phyloP scores from a whole-genome alignment of 2,797 vertebrate genomes.

The Lindbergichthys nudifrons region DNA sequence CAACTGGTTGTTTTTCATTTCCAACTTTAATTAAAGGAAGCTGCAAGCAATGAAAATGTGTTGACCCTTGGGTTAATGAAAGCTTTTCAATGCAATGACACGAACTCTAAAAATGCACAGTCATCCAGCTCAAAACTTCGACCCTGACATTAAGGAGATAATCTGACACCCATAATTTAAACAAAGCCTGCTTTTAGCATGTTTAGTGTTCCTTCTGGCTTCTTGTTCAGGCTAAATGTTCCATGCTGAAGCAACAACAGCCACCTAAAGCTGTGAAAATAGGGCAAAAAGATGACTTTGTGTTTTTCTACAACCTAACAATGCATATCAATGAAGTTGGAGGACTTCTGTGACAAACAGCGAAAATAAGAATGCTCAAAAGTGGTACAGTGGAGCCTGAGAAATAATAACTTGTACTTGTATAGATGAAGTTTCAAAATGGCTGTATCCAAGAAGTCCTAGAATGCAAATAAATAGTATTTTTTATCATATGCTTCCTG shows the following conservation, averaged over 20 bases:
- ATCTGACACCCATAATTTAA: neutral
- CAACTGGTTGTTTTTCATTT: conserved; percentile 33
- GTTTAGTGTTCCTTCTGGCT: neutral
- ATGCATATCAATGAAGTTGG: neutral
- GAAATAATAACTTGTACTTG: neutral
- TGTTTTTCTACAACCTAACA: neutral
- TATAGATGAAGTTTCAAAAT: neutral
- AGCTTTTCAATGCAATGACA: conserved; percentile 13
- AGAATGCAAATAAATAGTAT: neutral
- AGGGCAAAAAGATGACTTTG: neutral
- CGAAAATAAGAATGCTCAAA: neutral
- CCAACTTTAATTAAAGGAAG: conserved; percentile 38
- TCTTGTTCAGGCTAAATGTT: neutral
- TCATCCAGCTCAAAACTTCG: neutral
- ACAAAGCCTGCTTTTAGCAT: neutral
- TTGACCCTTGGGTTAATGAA: conserved; percentile 55
- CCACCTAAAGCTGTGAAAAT: neutral
- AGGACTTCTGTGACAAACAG: neutral
- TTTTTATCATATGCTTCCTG: neutral
- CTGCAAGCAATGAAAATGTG: conserved; percentile 9
- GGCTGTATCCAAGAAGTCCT: neutral
- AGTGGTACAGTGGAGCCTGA: too few species aligned
- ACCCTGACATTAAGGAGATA: conserved; percentile 24
- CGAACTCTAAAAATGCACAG: neutral
- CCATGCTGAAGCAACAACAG: neutral